A percentile compares a stretch with the other conserved stretches of the same genome.
Conservation (phyloP, 2,113 vertebrate species). For the Carollia perspicillata region DNA sequence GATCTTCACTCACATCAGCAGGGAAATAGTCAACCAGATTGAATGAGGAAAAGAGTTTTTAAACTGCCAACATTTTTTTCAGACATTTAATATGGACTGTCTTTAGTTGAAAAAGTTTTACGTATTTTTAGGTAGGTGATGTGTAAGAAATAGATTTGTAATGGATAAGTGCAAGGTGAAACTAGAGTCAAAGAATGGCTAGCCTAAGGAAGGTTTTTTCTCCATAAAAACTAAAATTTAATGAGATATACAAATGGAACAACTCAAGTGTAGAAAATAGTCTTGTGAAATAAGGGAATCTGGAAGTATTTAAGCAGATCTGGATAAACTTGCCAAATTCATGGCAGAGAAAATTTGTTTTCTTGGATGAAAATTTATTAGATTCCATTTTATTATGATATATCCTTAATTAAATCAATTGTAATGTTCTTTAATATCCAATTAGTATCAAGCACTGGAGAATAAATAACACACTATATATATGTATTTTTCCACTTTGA, state of each 20-base stretch:
- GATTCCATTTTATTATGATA: background rate
- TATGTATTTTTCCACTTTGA: background rate
- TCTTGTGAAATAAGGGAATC: background rate
- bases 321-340: background rate
- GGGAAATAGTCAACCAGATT: background rate
- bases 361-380: background rate
- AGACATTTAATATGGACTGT: background rate
- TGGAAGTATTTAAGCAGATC: background rate
- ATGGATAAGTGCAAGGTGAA: background rate
- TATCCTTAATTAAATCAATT: background rate
- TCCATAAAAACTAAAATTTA: background rate
- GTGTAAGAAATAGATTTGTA: background rate
- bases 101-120: background rate
- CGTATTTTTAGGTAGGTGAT: background rate
- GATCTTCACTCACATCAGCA: background rate
- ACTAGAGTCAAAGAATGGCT: background rate
- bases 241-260: background rate
- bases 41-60: background rate
- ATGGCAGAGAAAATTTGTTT: background rate
- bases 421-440: background rate
- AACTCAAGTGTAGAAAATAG: background rate
- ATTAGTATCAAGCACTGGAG: background rate
- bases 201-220: background rate
- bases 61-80: background rate
- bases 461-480: background rate